A percentile compares a stretch with the other conserved stretches of the same genome.
These are phyloP conservation scores for Volucella bombylans DNA, from an alignment of 2,888 invertebrate genomes.

Conservation along the genomic window DNA sequence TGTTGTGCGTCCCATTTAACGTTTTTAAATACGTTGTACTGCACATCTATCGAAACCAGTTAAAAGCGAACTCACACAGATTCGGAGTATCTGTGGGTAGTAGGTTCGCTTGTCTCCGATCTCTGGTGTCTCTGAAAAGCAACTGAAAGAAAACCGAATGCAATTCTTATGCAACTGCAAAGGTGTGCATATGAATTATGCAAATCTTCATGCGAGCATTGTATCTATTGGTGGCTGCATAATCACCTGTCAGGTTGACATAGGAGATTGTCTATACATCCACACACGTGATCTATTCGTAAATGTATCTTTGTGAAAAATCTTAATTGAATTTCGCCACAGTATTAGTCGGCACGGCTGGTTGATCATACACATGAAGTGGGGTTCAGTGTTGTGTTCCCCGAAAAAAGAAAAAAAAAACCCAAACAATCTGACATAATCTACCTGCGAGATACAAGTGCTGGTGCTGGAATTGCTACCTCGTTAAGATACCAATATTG, in stretches of 20 bases:
- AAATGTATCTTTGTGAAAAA: constrained; percentile 4
- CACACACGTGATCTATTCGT: neutral
- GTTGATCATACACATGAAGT: constrained; percentile 9
- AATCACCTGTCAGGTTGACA: constrained; percentile 50
- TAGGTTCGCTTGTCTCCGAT: neutral
- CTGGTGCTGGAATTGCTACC: constrained; percentile 9
- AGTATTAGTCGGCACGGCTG: neutral
- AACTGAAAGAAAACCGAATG: neutral
- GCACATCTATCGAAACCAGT: constrained; percentile 45
- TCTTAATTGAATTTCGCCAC: constrained; percentile 43
- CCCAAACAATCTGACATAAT: constrained; percentile 5
- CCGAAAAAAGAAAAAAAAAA: neutral
- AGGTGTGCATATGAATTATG: constrained; percentile 47
- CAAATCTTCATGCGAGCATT: constrained; percentile 19
- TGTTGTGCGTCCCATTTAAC: constrained; percentile 52
- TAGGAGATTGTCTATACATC: constrained; percentile 32
- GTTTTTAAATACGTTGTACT: constrained; percentile 28
- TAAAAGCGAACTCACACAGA: neutral
- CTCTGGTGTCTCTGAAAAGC: neutral
- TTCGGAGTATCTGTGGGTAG: too few species aligned
- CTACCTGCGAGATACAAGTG: constrained; percentile 11
- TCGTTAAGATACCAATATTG: constrained; percentile 17
- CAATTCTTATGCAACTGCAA: constrained; percentile 14
- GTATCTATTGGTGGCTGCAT: constrained; percentile 19
- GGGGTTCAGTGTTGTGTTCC: too few species aligned